Percentiles rank a stretch among this genome's conserved stretches.
Conservation (phyloP, 2,797 vertebrate species). For the Melanotaenia parkinsoni region DNA sequence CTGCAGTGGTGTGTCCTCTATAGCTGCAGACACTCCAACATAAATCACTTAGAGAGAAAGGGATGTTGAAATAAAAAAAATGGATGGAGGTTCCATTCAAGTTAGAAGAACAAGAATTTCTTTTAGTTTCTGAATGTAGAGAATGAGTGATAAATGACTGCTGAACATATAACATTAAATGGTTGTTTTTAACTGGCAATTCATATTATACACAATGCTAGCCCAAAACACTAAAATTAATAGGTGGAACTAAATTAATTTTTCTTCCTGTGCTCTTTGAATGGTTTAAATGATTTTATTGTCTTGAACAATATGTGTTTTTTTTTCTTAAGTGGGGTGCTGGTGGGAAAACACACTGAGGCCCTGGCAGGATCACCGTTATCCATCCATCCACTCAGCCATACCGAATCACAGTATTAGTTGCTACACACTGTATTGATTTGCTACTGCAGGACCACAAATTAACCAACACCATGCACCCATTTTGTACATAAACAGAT, state of each 20-base stretch:
- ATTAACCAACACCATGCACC: conserved; percentile 52
- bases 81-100: conserved; percentile 14
- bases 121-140: conserved; percentile 23
- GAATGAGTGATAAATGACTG: conserved; percentile 12
- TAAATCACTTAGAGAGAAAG: conserved; percentile 60
- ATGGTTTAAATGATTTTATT: conserved; percentile 18
- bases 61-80: conserved; percentile 29
- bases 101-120: neutral
- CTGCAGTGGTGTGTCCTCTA: conserved; percentile 72
- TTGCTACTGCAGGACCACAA: conserved; percentile 57
- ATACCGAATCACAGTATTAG: conserved; percentile 54
- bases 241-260: neutral
- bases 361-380: conserved; percentile 40
- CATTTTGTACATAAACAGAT: conserved; percentile 46
- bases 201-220: conserved; percentile 36
- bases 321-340: conserved; percentile 11
- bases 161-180: conserved; percentile 15
- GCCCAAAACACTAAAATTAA: conserved; percentile 7
- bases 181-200: conserved; percentile 22
- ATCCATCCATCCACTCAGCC: conserved; percentile 42
- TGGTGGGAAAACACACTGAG: conserved; percentile 45
- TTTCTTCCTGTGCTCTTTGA: neutral
- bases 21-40: conserved; percentile 48
- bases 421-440: conserved; percentile 64
- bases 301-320: conserved; percentile 24